phyloP scores from a whole-genome alignment of 2,888 invertebrate genomes.

The Dendrolimus pini region DNA sequence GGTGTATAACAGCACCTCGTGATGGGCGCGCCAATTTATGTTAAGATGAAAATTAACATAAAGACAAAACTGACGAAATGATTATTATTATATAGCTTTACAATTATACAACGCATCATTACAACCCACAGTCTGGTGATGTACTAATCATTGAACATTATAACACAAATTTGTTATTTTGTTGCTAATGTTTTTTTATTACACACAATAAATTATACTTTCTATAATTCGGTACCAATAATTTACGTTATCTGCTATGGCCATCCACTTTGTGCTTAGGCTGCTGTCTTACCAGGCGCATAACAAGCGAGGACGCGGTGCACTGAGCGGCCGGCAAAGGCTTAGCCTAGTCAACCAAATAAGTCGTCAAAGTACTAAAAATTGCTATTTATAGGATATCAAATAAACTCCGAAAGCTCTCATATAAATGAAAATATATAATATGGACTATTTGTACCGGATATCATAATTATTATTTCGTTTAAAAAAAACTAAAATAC shows the following conservation, averaged over 20 bases:
- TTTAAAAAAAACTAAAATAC: no score
- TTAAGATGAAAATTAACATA: not conserved
- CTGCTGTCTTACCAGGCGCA: not conserved
- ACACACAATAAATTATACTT: slow-evolving; percentile 53
- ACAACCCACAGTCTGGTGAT: slow-evolving; percentile 7
- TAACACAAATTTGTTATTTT: slow-evolving; percentile 24
- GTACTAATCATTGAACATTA: slow-evolving; percentile 18
- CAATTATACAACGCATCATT: slow-evolving; percentile 3
- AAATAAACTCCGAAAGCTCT: no score
- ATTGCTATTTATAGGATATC: no score
- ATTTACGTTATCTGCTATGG: slow-evolving; percentile 31
- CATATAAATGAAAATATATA: no score
- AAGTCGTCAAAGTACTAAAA: no score
- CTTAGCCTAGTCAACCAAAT: no score
- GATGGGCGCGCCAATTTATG: not conserved
- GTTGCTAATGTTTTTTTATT: slow-evolving; percentile 38
- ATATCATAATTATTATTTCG: no score
- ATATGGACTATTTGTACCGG: no score
- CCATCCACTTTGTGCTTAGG: not conserved
- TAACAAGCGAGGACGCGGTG: not conserved
- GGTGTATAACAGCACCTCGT: not conserved
- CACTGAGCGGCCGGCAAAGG: no score
- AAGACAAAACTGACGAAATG: slow-evolving; percentile 1
- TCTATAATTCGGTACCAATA: slow-evolving; percentile 48
- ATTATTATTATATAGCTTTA: not conserved